phyloP scores from a whole-genome alignment of 2,797 vertebrate genomes.

The Amazona ochrocephala region DNA sequence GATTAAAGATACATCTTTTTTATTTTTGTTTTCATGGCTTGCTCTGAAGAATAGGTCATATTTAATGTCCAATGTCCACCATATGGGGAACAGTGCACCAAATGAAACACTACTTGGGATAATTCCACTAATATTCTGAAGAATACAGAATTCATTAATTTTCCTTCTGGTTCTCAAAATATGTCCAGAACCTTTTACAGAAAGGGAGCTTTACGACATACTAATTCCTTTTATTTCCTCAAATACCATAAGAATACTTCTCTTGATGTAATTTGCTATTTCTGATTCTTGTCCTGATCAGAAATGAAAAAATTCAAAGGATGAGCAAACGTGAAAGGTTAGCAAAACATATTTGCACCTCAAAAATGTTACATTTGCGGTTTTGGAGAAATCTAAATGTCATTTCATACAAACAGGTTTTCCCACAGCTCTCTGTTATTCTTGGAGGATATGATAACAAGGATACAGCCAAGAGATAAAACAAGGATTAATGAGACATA shows the following conservation, averaged over 20 bases:
- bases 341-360: conserved; percentile 52
- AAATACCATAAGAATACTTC: neutral
- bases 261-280: conserved; percentile 29
- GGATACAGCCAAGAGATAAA: conserved; percentile 28
- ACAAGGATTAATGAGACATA: conserved; percentile 50
- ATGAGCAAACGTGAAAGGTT: conserved; percentile 48
- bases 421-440: conserved; percentile 51
- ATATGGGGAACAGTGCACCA: neutral
- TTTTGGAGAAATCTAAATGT: conserved; percentile 58
- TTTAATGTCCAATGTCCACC: neutral
- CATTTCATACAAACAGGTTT: conserved; percentile 54
- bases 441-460: conserved; percentile 43
- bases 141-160: conserved; percentile 9
- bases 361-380: conserved; percentile 42
- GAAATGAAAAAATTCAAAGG: conserved; percentile 39
- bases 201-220: neutral
- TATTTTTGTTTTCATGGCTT: neutral
- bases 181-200: neutral
- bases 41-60: neutral
- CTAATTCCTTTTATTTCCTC: neutral
- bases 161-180: neutral
- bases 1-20: neutral
- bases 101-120: neutral
- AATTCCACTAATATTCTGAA: neutral
- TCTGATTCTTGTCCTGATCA: conserved; percentile 19